A percentile compares a stretch with the other conserved stretches of the same genome.
phyloP scores from a whole-genome alignment of 2,113 vertebrate genomes.

The Sialia sialis region DNA sequence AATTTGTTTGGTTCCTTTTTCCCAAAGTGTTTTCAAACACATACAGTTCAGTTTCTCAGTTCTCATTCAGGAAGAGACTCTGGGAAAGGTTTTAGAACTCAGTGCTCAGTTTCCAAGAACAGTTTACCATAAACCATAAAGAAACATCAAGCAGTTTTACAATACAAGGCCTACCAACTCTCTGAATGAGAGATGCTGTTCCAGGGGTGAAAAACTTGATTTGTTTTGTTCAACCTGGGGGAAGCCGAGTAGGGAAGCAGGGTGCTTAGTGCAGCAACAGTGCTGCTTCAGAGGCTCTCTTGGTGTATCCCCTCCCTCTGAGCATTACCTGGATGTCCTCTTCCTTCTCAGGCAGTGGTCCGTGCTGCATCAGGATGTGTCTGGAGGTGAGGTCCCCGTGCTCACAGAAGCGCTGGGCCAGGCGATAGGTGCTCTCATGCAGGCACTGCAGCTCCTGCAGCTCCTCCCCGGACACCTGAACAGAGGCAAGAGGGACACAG shows the following conservation, averaged over 20 bases:
- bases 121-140: background rate
- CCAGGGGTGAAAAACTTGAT: background rate
- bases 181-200: background rate
- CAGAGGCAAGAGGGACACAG: background rate
- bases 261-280: background rate
- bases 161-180: background rate
- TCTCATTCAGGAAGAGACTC: background rate
- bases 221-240: background rate
- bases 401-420: slow-evolving; percentile 81
- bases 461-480: slow-evolving; percentile 78
- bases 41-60: background rate
- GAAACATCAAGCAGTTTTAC: background rate
- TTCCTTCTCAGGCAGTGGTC: slow-evolving; percentile 79
- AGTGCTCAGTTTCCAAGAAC: background rate
- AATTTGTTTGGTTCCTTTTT: background rate
- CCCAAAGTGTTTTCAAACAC: background rate
- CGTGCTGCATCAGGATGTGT: slow-evolving; percentile 77
- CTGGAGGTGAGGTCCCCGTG: slow-evolving; percentile 72
- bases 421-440: slow-evolving; percentile 83
- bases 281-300: background rate
- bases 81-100: background rate
- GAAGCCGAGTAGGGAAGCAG: accelerated
- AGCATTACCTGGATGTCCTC: slow-evolving; percentile 83
- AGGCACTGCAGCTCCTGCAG: slow-evolving; percentile 78
- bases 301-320: background rate